A percentile compares a stretch with the other conserved stretches of the same genome.
These are phyloP conservation scores for Morone chrysops DNA, from an alignment of 2,113 vertebrate genomes.

Conservation along the genomic window DNA sequence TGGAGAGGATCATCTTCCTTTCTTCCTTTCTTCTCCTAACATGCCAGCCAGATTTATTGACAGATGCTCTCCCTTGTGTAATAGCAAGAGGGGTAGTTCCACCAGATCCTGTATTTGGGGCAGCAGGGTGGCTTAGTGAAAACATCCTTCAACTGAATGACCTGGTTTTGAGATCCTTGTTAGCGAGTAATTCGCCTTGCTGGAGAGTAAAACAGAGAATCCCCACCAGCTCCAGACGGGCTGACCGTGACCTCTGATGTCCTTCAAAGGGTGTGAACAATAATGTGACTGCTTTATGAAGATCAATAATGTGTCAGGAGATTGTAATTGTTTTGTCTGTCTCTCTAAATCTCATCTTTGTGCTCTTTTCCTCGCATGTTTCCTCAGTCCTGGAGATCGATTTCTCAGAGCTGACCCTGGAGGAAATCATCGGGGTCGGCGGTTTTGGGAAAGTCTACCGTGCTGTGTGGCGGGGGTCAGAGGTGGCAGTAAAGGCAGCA, in stretches of 20 bases:
- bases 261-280: neutral
- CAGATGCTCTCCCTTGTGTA: constrained; percentile 35
- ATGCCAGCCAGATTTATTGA: constrained; percentile 16
- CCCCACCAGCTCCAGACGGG: neutral
- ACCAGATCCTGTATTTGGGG: constrained; percentile 52
- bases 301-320: neutral
- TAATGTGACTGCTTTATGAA: neutral
- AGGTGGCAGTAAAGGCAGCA: constrained; percentile 97
- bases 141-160: constrained; percentile 45
- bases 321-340: constrained; percentile 2
- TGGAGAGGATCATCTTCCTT: neutral
- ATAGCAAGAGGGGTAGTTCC: constrained; percentile 25
- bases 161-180: constrained; percentile 55
- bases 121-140: constrained; percentile 51
- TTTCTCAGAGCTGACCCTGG: constrained; percentile 93
- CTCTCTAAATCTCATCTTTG: neutral
- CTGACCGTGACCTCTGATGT: constrained; percentile 11
- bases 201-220: neutral
- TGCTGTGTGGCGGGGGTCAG: constrained; percentile 90
- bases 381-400: constrained; percentile 92
- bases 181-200: neutral
- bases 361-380: constrained; percentile 39
- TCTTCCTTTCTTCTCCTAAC: neutral
- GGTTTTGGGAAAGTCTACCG: constrained; percentile 98
- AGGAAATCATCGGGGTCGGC: constrained; percentile 98